Evolutionary conservation across 2,888 invertebrate genomes (phyloP).

Genomic region (Thecocarcelia acutangulata): DNA sequence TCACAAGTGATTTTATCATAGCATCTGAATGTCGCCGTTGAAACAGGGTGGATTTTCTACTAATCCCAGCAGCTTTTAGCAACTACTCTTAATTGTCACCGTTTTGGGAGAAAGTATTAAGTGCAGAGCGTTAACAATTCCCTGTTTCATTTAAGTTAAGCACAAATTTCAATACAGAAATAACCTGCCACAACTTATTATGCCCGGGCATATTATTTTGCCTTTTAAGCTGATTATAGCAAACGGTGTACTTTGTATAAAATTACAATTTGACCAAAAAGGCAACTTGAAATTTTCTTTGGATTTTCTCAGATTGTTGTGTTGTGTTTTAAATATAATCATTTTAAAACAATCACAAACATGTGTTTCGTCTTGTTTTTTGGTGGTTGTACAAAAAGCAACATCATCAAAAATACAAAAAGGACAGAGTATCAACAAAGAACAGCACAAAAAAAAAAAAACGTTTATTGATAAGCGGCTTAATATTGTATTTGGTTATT

Average conservation of each 20-base stretch:
- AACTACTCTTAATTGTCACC: no score
- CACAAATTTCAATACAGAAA: no score
- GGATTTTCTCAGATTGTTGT: constrained; percentile 6
- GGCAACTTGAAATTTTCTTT: background rate
- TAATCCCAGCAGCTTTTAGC: no score
- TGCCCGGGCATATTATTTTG: no score
- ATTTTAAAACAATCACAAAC: constrained; percentile 70
- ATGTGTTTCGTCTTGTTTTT: constrained; percentile 70
- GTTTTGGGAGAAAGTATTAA: no score
- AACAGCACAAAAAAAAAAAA: constrained; percentile 30
- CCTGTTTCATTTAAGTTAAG: no score
- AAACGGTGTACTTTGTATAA: constrained; percentile 30
- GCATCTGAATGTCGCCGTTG: no score
- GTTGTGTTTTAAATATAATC: constrained; percentile 60
- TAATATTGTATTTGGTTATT: constrained; percentile 40
- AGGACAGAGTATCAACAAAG: constrained; percentile 20
- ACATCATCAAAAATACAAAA: constrained; percentile 36
- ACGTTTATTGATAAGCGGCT: constrained; percentile 64
- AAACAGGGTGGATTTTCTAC: no score
- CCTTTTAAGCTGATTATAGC: background rate
- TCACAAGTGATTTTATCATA: no score
- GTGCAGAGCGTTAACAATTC: no score
- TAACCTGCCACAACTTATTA: no score
- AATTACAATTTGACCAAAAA: constrained; percentile 11
- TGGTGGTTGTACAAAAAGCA: constrained; percentile 49